These are phyloP conservation scores for Lepidurus arcticus DNA, from an alignment of 1,140 invertebrate species.

Conservation along the genomic window DNA sequence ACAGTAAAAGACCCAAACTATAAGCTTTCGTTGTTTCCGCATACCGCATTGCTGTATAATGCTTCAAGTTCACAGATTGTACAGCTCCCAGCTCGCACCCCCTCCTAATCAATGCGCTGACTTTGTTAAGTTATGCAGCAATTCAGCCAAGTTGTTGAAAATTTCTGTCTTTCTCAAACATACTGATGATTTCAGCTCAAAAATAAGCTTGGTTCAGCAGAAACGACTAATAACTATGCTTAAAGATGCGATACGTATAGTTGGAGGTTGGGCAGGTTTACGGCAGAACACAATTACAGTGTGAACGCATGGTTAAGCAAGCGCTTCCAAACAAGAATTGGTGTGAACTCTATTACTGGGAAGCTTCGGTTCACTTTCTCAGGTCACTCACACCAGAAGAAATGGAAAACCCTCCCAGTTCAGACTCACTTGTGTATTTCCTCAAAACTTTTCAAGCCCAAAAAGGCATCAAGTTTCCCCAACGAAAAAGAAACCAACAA, in stretches of 20 bases:
- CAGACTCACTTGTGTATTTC: no score
- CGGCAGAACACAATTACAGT: background rate
- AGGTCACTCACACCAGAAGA: background rate
- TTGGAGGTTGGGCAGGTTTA: background rate
- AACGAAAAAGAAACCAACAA: no score
- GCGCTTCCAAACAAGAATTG: constrained; percentile 13
- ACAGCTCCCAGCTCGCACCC: background rate
- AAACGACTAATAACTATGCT: background rate
- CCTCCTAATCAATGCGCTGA: background rate
- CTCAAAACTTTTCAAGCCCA: no score
- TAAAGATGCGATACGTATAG: background rate
- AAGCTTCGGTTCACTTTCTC: background rate
- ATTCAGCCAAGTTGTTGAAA: no score
- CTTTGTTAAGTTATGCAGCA: background rate
- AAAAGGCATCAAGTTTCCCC: no score
- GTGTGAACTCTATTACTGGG: background rate
- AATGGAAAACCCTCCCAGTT: background rate
- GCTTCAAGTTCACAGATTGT: background rate
- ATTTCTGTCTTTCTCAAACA: no score
- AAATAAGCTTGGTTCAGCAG: no score
- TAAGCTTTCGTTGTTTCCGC: background rate
- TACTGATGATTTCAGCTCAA: no score
- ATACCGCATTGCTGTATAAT: constrained; percentile 12
- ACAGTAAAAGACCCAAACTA: background rate
- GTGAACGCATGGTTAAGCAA: constrained; percentile 4